These are phyloP conservation scores for Colostygia pectinataria DNA, from an alignment of 2,888 invertebrate genomes.

Conservation along the genomic window DNA sequence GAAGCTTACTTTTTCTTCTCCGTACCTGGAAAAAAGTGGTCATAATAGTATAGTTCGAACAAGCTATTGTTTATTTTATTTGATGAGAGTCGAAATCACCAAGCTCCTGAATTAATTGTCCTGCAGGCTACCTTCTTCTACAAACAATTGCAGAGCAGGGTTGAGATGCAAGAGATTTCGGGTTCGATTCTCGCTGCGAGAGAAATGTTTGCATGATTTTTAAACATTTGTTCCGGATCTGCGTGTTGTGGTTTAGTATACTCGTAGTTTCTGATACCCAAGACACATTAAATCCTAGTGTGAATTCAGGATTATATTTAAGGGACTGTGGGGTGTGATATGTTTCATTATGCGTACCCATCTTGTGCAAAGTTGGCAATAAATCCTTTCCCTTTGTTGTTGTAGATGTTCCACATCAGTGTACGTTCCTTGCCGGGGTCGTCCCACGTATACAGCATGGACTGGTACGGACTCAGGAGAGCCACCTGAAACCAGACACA, in stretches of 20 bases:
- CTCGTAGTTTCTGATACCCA: too few species aligned
- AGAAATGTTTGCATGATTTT: too few species aligned
- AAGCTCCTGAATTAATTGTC: too few species aligned
- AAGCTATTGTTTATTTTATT: not conserved
- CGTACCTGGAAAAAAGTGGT: slow-evolving; percentile 67
- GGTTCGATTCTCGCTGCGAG: too few species aligned
- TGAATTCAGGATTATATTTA: too few species aligned
- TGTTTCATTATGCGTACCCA: slow-evolving; percentile 67
- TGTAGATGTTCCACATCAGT: slow-evolving; percentile 92
- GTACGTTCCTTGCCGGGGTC: slow-evolving; percentile 89
- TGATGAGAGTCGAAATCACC: not conserved
- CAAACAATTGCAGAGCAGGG: too few species aligned
- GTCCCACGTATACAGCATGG: slow-evolving; percentile 92
- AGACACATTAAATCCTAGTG: too few species aligned
- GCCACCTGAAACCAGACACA: slow-evolving; percentile 85
- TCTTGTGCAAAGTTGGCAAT: slow-evolving; percentile 88
- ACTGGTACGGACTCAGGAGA: slow-evolving; percentile 88
- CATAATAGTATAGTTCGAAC: not conserved
- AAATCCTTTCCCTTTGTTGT: slow-evolving; percentile 88
- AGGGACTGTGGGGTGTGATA: too few species aligned
- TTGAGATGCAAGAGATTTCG: too few species aligned
- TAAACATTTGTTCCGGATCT: too few species aligned
- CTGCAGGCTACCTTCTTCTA: too few species aligned
- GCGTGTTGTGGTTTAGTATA: too few species aligned
- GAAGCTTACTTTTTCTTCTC: slow-evolving; percentile 88